phyloP scores from a whole-genome alignment of 2,797 vertebrate genomes.

The Bryconaethiops microstoma region DNA sequence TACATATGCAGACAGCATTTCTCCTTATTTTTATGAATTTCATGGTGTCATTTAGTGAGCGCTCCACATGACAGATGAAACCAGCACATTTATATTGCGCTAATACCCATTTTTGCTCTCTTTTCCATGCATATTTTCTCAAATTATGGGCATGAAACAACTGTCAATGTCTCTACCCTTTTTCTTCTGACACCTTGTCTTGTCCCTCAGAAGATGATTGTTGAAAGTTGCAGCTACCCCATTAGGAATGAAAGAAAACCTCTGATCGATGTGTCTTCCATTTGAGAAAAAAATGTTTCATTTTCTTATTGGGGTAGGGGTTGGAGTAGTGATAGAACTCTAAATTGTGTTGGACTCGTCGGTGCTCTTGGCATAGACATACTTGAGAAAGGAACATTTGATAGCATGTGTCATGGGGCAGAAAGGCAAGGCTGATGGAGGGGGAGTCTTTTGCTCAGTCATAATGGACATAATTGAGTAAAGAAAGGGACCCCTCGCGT shows the following conservation, averaged over 20 bases:
- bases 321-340: not conserved
- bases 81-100: conserved; percentile 19
- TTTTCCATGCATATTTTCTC: conserved; percentile 24
- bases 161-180: conserved; percentile 8
- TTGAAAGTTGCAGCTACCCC: not conserved
- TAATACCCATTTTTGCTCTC: conserved; percentile 21
- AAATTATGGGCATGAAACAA: conserved; percentile 22
- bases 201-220: conserved; percentile 15
- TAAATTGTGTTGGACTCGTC: conserved; percentile 28
- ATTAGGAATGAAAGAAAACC: conserved; percentile 18
- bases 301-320: not conserved
- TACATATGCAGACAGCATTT: conserved; percentile 19
- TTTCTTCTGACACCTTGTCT: conserved; percentile 2
- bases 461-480: conserved; percentile 41
- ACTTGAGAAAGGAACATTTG: conserved; percentile 4
- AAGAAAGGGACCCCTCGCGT: conserved; percentile 25
- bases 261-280: conserved; percentile 21
- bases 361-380: conserved; percentile 8
- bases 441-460: conserved; percentile 19
- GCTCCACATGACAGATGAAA: conserved; percentile 14
- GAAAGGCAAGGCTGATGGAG: conserved; percentile 25
- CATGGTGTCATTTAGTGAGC: conserved; percentile 11
- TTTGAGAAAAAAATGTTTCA: conserved; percentile 1
- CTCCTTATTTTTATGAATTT: conserved; percentile 27
- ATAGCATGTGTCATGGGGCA: conserved; percentile 14